Base-by-base conservation (phyloP, 1,140 invertebrate genomes). In the Microplitis mediator region DNA sequence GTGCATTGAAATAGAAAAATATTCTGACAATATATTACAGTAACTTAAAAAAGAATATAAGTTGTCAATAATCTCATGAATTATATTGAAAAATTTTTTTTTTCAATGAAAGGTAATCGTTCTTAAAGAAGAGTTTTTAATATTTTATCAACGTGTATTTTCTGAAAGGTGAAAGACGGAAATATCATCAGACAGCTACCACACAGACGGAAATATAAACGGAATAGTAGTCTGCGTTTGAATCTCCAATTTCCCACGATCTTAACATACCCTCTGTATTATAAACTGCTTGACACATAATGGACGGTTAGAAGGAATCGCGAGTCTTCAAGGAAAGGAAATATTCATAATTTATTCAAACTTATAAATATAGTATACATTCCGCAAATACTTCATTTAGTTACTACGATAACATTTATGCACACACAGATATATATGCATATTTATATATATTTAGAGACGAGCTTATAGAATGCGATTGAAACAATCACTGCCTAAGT, bases 231-330 rank as follows among this genome's bases (percentile, higher is more conserved):
- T 23, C n/a, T n/a, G 45, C 35, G 45, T 32, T 50, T 13, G 60
- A 71, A 31, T 71, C 61, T 63, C 61, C 60, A 63, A 71, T 71
- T 71, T 71, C 61, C 69, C 69, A 65, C 3, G n/a, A 16, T 71
- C 69, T 71, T 71, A 71, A 50, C 51, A 65, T 65, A 54, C 69
- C 52, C 50, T 13, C 4, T 11, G 23, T 11, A 39, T 13, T 61
- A 5, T 4, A 4, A 34, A 32, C 31, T n/a, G 36, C 61, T 32
- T 35, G 31, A 63, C 61, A 63, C 36, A 45, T 63, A 63, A 63
- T 63, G 13, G 61, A 63, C 61, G n/a, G 36, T 14, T 63, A 36
- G 61, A 63, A n/a, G 6, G 35, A 35, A 36, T n/a, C 11, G 5
- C 58, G 23, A 31, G 23, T 60, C 58, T 63, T 39, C 11, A 31